Conservation (phyloP, 2,888 invertebrate genomes). For the Drosophila paranaensis region DNA sequence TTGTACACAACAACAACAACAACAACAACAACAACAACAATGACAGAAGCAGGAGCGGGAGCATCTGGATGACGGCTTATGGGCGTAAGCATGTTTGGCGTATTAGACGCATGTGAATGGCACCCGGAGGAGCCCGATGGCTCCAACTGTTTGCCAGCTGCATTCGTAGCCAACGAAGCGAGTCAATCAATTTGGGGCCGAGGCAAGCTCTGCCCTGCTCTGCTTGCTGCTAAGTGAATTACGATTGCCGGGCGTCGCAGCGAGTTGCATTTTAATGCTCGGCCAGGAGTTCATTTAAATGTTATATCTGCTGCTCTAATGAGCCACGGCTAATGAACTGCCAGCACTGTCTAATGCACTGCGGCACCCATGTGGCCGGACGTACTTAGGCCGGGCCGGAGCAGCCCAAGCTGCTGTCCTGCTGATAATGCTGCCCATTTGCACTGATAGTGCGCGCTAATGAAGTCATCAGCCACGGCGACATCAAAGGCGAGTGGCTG, state of each 20-base stretch:
- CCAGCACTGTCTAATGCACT: slow-evolving; percentile 69
- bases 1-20: slow-evolving; percentile 10
- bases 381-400: slow-evolving; percentile 28
- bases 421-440: slow-evolving; percentile 65
- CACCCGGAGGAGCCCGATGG: not conserved
- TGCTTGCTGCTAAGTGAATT: slow-evolving; percentile 48
- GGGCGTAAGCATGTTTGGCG: slow-evolving; percentile 77
- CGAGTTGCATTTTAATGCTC: slow-evolving; percentile 47
- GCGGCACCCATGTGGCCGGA: slow-evolving; percentile 55
- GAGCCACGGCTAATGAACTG: slow-evolving; percentile 78
- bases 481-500: slow-evolving; percentile 60
- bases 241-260: slow-evolving; percentile 28
- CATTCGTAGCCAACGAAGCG: slow-evolving; percentile 65
- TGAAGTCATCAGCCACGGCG: slow-evolving; percentile 73
- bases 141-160: slow-evolving; percentile 21
- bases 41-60: not conserved
- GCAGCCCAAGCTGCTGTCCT: slow-evolving; percentile 2
- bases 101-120: slow-evolving; percentile 67
- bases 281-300: slow-evolving; percentile 50
- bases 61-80: slow-evolving; percentile 70
- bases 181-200: slow-evolving; percentile 68
- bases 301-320: slow-evolving; percentile 58
- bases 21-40: slow-evolving; percentile 10
- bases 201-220: not conserved
- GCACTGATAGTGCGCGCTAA: slow-evolving; percentile 75